These are phyloP conservation scores for Drosophila parvula DNA, from an alignment of 1,140 invertebrate genomes.

Conservation along the genomic window DNA sequence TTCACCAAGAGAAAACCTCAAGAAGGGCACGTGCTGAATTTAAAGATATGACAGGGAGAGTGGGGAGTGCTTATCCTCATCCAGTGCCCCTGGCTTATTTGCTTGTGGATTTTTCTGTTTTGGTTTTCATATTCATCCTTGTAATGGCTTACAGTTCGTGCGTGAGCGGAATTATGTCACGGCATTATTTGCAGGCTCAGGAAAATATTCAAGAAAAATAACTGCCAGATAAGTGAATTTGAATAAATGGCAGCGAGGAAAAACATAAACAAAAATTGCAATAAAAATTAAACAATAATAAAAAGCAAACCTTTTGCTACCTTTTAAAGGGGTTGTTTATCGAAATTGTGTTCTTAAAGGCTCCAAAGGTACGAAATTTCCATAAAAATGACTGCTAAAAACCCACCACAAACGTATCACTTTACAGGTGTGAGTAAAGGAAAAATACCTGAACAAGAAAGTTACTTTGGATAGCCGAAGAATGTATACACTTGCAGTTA, in stretches of 20 bases:
- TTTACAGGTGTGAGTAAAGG: conserved; percentile 3
- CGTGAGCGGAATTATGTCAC: conserved; percentile 50
- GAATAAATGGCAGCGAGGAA: conserved; percentile 8
- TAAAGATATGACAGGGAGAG: conserved; percentile 45
- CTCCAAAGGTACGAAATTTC: conserved; percentile 10
- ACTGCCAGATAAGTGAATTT: conserved; percentile 22
- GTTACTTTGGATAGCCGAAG: background rate
- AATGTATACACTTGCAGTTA: background rate
- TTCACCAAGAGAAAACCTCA: conserved; percentile 25
- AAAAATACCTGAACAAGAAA: background rate
- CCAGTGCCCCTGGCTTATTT: conserved; percentile 45
- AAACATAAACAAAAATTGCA: conserved; percentile 3
- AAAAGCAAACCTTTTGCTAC: background rate
- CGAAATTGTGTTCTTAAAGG: conserved; percentile 4
- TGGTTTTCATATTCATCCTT: conserved; percentile 41
- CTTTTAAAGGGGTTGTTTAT: background rate
- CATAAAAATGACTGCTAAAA: conserved; percentile 20
- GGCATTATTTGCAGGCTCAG: conserved; percentile 17
- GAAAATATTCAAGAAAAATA: conserved; percentile 9
- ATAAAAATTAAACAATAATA: conserved; percentile 30
- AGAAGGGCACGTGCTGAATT: conserved; percentile 64
- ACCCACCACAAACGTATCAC: conserved; percentile 15
- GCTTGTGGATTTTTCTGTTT: conserved; percentile 32
- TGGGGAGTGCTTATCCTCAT: conserved; percentile 30
- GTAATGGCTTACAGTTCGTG: conserved; percentile 36